Evolutionary conservation across 2,113 vertebrate genomes (phyloP), one percentile per base, ranked within the genome.

Genomic region (Theristicus caerulescens): DNA sequence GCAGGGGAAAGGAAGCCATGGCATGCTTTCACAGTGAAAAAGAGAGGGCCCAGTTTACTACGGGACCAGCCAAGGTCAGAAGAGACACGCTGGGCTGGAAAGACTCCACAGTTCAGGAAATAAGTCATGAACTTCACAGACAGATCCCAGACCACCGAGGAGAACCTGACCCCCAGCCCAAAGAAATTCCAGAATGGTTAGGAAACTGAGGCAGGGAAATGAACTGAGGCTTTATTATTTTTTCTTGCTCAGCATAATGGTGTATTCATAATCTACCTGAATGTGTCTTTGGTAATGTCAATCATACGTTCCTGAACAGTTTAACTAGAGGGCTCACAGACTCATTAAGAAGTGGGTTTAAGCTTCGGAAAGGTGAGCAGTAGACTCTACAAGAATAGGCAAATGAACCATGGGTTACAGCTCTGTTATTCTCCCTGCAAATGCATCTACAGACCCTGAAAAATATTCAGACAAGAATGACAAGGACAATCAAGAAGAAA

Each of bases 181-280:
- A 87, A 73, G 85, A 94, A 93, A 96, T 92, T 93, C 87, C 91
- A 95, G 62, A 85, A 86, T 31, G 54, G 71, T 82, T 90, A 95
- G 90, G 96, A 97, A 97, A 97, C 96, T 96, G 96, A 97, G 96
- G 96, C 93, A 97, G 85, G 44, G 70, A 94, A 96, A 96, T 51
- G 54, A 97, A 93, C 58, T 51, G 58, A 92, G 62, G 66, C 78
- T 88, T 91, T 83, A 69, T 67, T 85, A 69, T 77, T 90, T 94
- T 91, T 82, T 90, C 85, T 95, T 94, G 79, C 78, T 83, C 79
- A 94, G 85, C 71, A 95, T 88, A 95, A 88, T 86, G 51, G 62
- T 58, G 31, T 88, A 93, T 94, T 94, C 93, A 94, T 92, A 82
- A 95, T 82, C 34, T 67, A 73, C 66, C 79, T 69, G 57, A 95